Conservation (phyloP, 2,797 vertebrate genomes). For the Kryptopterus vitreolus region DNA sequence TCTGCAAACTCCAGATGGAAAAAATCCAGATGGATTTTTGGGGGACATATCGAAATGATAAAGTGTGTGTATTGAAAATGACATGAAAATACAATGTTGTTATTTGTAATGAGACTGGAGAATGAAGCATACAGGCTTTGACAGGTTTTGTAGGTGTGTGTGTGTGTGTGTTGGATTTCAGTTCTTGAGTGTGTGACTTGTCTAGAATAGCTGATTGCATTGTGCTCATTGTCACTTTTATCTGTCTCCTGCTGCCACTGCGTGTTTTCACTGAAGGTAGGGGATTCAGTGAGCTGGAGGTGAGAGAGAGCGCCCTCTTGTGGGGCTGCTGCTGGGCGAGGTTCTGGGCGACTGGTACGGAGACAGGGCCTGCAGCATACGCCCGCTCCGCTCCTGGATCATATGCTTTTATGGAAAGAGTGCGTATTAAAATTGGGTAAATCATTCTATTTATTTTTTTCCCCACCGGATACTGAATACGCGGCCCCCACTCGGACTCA, state of each 20-base stretch:
- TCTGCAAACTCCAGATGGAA: neutral
- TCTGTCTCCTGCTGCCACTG: slow-evolving; percentile 15
- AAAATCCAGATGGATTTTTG: neutral
- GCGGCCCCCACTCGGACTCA: slow-evolving; percentile 59
- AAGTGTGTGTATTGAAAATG: neutral
- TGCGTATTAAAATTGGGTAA: neutral
- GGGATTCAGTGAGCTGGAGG: slow-evolving; percentile 70
- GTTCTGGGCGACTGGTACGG: slow-evolving; percentile 87
- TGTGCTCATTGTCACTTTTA: neutral
- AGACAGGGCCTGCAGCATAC: slow-evolving; percentile 94
- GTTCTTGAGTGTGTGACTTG: neutral
- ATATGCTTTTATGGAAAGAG: slow-evolving; percentile 74
- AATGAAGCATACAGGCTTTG: slow-evolving; percentile 7
- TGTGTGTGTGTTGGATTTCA: slow-evolving; percentile 13
- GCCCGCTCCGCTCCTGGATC: slow-evolving; percentile 92
- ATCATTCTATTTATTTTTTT: neutral
- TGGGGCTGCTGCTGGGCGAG: slow-evolving; percentile 78
- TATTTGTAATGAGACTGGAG: neutral
- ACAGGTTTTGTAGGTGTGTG: neutral
- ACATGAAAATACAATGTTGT: neutral
- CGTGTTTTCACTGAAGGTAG: slow-evolving; percentile 5
- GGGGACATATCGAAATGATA: neutral
- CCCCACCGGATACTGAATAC: neutral
- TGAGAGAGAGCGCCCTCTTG: slow-evolving; percentile 76
- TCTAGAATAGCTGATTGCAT: neutral